These are phyloP conservation scores for Anorthoa munda DNA, from an alignment of 2,888 invertebrate species.

Conservation along the genomic window DNA sequence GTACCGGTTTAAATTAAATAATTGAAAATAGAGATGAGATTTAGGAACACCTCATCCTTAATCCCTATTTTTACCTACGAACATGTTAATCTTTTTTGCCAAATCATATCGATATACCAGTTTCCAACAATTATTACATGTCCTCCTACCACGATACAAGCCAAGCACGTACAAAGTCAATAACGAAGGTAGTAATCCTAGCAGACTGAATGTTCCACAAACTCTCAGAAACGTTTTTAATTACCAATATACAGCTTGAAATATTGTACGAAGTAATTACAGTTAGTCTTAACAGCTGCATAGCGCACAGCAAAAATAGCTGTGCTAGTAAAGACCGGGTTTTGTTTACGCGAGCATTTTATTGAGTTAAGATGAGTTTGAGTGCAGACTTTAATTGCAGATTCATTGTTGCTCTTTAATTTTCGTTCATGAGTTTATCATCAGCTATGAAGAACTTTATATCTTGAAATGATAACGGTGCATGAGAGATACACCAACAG, in stretches of 20 bases:
- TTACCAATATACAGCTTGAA: constrained; percentile 47
- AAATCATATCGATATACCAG: background rate
- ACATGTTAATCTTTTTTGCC: background rate
- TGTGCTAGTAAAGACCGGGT: constrained; percentile 15
- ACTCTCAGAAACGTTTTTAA: constrained; percentile 37
- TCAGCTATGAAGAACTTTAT: background rate
- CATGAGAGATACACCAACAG: no score
- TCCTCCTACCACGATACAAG: background rate
- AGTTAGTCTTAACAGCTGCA: constrained; percentile 40
- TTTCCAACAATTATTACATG: background rate
- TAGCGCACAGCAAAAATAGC: constrained; percentile 40
- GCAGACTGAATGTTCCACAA: constrained; percentile 21
- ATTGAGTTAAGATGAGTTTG: background rate
- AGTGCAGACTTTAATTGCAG: background rate
- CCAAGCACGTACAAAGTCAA: constrained; percentile 26
- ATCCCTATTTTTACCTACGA: background rate
- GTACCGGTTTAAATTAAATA: no score
- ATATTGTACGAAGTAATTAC: constrained; percentile 49
- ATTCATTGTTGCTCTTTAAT: background rate
- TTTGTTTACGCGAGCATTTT: constrained; percentile 23
- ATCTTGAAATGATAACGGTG: no score
- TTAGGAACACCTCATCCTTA: no score
- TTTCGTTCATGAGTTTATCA: background rate
- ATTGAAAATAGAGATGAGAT: no score
- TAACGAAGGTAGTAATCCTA: constrained; percentile 15